These are phyloP conservation scores for Synaphobranchus kaupii DNA, from an alignment of 2,797 vertebrate genomes.

Conservation along the genomic window DNA sequence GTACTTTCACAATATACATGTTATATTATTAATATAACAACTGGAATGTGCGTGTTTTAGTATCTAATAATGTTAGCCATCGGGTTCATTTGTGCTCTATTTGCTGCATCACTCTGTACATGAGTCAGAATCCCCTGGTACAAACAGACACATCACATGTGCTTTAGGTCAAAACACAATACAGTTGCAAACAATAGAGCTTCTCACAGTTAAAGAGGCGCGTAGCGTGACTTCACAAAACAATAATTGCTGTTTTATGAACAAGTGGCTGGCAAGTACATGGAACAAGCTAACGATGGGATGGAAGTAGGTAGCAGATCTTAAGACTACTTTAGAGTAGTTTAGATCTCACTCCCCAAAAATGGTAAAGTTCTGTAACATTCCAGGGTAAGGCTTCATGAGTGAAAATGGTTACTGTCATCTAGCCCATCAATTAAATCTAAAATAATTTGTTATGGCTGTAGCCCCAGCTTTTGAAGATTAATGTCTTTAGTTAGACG, in stretches of 20 bases:
- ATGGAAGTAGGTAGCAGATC: too few species aligned
- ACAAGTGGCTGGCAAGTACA: too few species aligned
- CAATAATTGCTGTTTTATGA: too few species aligned
- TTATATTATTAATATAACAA: background rate
- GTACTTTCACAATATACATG: background rate
- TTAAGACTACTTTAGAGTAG: background rate
- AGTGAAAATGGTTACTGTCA: background rate
- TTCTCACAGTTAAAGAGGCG: background rate
- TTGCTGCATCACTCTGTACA: background rate
- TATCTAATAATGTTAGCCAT: background rate
- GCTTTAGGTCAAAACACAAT: background rate
- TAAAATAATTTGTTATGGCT: background rate
- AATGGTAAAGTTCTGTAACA: background rate
- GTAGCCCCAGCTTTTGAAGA: background rate
- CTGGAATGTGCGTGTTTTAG: background rate
- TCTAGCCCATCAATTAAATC: background rate
- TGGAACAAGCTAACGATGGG: too few species aligned
- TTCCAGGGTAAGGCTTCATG: background rate
- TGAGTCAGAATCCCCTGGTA: slow-evolving; percentile 2
- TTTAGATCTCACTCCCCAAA: background rate
- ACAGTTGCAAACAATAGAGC: background rate
- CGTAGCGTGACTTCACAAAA: background rate
- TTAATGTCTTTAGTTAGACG: background rate
- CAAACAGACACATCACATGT: slow-evolving; percentile 9
- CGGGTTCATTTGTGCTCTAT: background rate